Evolutionary conservation across 2,888 invertebrate genomes (phyloP), one percentile per base, ranked within the genome.

Genomic region (Taenaris catops): DNA sequence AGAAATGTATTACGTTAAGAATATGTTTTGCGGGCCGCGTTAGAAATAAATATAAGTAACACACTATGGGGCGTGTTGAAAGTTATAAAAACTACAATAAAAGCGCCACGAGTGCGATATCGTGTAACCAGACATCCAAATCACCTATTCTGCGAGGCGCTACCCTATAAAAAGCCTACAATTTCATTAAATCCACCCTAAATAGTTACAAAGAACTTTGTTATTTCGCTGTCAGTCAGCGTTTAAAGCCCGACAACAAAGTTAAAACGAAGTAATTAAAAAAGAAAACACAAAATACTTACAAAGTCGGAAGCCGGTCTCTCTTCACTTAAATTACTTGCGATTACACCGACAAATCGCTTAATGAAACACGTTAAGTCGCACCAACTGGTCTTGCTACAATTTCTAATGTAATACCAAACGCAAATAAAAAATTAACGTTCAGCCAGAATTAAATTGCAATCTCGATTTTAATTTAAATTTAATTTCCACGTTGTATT

Each of bases 201-300:
- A 79, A 83, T 83, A 84, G 80, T 86, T 83, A 70, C 68, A 74
- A 72, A 72, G 72, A 79, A 81, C 73, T 84, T 78, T 72, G 79
- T 80, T 81, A 81, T 81, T 84, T 75, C 73, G 69, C 84, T 84
- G 84, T 84, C 84, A 84, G 84, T 84, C 79, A 80, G 78, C 76
- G 78, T 83, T 83, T 79, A 80, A 81, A 79, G 72, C 72, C 69
- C 68, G 64, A 66, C 80, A 81, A 80, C 83, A 78, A 84, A 86
- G 83, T 86, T 86, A 76, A 81, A 84, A 84, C 83, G 79, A 84
- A 81, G 83, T 84, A 84, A 84, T 83, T 86, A 86, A 84, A 84
- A 84, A 84, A 83, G 83, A 83, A 83, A 84, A 83, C 80, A 81
- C 81, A 84, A 81, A 84, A 84, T 84, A 80, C 83, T 84, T 80